These are phyloP conservation scores for Psylliodes chrysocephalus DNA, from an alignment of 2,888 invertebrate genomes.

Conservation along the genomic window DNA sequence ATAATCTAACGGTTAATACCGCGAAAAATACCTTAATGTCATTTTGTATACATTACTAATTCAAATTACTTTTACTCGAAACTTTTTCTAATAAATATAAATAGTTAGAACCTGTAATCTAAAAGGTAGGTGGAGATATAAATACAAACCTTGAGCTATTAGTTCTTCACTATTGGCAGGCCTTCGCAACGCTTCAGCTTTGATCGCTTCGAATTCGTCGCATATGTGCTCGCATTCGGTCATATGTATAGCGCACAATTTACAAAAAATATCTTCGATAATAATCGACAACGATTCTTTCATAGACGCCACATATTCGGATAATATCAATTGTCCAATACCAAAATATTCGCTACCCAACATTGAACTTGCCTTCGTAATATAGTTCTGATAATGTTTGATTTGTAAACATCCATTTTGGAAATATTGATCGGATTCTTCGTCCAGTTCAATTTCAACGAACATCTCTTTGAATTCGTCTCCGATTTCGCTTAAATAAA, in stretches of 20 bases:
- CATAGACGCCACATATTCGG: slow-evolving; percentile 72
- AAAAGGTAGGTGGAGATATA: no score
- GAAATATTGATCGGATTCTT: slow-evolving; percentile 64
- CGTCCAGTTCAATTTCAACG: slow-evolving; percentile 9
- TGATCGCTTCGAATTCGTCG: slow-evolving; percentile 77
- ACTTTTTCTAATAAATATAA: no score
- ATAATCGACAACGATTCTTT: slow-evolving; percentile 69
- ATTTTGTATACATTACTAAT: no score
- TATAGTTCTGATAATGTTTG: slow-evolving; percentile 69
- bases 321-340: slow-evolving; percentile 72
- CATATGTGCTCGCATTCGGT: slow-evolving; percentile 76
- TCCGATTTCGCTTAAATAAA: slow-evolving; percentile 68
- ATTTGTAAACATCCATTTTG: slow-evolving; percentile 72
- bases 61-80: no score
- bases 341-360: slow-evolving; percentile 76
- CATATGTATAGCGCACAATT: slow-evolving; percentile 73
- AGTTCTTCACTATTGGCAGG: slow-evolving; percentile 85
- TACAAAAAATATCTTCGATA: slow-evolving; percentile 71
- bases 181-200: slow-evolving; percentile 73
- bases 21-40: no score
- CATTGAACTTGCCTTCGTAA: slow-evolving; percentile 71
- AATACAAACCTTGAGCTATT: slow-evolving; percentile 74
- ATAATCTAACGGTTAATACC: no score
- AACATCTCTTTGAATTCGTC: slow-evolving; percentile 65
- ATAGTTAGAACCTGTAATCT: no score